A percentile compares a stretch with the other conserved stretches of the same genome.
Conservation (phyloP, 2,888 invertebrate species). For the Plebejus melissa region DNA sequence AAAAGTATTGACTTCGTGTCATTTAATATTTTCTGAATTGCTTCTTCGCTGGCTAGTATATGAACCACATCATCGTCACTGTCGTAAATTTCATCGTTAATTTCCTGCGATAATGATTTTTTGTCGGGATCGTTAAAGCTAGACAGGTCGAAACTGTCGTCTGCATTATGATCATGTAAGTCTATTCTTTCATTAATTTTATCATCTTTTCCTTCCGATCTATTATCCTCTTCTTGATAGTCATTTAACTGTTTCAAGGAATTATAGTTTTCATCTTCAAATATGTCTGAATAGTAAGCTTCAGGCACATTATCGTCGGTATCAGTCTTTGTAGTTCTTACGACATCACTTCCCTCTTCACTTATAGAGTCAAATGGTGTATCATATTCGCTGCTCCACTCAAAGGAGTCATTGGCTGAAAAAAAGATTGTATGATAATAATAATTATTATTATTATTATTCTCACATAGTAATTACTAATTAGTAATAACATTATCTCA, state of each 20-base stretch:
- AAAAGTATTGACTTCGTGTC: conserved; percentile 37
- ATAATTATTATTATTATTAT: not conserved
- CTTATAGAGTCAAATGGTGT: not conserved
- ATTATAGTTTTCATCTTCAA: conserved; percentile 34
- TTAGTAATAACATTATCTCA: not conserved
- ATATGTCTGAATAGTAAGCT: not conserved
- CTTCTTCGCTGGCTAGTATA: conserved; percentile 15
- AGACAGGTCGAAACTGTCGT: conserved; percentile 24
- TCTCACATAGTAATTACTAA: not conserved
- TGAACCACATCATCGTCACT: conserved; percentile 29
- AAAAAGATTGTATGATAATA: not conserved
- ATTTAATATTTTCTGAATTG: conserved; percentile 32
- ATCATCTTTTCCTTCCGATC: conserved; percentile 43
- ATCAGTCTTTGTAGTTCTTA: not conserved
- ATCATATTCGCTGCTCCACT: conserved; percentile 5
- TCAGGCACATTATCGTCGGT: not conserved
- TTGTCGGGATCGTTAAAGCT: not conserved
- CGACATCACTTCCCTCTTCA: not conserved
- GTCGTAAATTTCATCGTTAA: conserved; percentile 29
- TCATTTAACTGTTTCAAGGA: conserved; percentile 39
- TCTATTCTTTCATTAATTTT: conserved; percentile 7
- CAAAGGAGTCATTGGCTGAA: not conserved
- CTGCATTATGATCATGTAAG: conserved; percentile 8
- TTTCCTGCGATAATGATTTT: conserved; percentile 21
- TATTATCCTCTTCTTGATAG: conserved; percentile 60